These are phyloP conservation scores for Ectropis grisescens DNA, from an alignment of 1,140 invertebrate species.

Conservation along the genomic window DNA sequence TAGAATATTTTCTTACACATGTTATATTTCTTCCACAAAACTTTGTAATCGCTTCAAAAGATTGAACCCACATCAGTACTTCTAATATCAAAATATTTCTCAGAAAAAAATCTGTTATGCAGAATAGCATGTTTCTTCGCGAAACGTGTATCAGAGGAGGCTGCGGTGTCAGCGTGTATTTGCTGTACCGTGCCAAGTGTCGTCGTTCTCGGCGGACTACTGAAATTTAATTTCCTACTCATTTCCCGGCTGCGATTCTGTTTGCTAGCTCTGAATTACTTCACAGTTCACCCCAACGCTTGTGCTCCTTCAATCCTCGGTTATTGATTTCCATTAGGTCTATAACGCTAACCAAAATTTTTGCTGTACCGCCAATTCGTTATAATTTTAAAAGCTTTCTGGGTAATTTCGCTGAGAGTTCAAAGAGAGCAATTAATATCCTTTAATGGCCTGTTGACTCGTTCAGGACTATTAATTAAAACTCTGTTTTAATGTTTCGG, in stretches of 20 bases:
- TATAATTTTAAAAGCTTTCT: background rate
- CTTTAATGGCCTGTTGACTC: too few relatives aligned
- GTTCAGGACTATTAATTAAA: too few relatives aligned
- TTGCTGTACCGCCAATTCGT: background rate
- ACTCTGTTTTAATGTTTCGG: too few relatives aligned
- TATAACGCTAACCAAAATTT: background rate
- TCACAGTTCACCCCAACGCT: conserved; percentile 1
- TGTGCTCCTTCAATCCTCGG: conserved; percentile 11
- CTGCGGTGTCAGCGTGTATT: too few relatives aligned
- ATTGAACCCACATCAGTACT: too few relatives aligned
- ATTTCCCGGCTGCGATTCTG: conserved; percentile 36
- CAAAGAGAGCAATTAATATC: too few relatives aligned
- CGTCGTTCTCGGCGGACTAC: conserved; percentile 6
- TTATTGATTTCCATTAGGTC: conserved; percentile 16
- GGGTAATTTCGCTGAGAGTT: too few relatives aligned
- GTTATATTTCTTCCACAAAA: too few relatives aligned
- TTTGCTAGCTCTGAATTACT: too few relatives aligned
- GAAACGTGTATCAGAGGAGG: too few relatives aligned
- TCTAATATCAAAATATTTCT: background rate
- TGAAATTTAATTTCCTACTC: conserved; percentile 37
- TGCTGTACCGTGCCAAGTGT: conserved; percentile 9
- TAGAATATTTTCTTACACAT: too few relatives aligned
- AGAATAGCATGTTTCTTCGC: background rate
- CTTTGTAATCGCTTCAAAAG: too few relatives aligned
- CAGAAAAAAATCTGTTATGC: background rate